These are phyloP conservation scores for Pemphredon lugubris DNA, from an alignment of 2,888 invertebrate species.

Conservation along the genomic window DNA sequence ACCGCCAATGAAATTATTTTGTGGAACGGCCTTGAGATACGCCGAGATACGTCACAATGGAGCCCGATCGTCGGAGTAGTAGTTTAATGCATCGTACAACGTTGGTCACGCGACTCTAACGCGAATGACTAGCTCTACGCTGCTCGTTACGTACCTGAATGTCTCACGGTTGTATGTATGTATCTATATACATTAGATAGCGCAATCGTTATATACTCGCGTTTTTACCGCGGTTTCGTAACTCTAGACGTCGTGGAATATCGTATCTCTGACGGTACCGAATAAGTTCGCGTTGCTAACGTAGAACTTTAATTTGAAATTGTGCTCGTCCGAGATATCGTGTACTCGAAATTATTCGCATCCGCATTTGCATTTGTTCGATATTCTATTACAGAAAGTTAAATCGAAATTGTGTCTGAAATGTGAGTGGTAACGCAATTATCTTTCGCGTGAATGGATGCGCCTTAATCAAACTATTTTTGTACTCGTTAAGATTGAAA, in stretches of 20 bases:
- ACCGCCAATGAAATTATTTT: no score
- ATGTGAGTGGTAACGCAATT: no score
- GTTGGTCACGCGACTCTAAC: conserved; percentile 14
- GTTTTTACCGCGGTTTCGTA: conserved; percentile 39
- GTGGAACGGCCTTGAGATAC: not conserved
- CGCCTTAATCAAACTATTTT: no score
- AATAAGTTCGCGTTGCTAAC: not conserved
- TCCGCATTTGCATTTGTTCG: no score
- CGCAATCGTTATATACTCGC: conserved; percentile 9
- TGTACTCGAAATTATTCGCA: no score
- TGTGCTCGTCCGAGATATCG: no score
- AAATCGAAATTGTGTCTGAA: no score
- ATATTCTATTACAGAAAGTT: no score
- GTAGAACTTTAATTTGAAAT: not conserved
- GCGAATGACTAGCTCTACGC: conserved; percentile 21
- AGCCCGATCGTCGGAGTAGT: conserved; percentile 10
- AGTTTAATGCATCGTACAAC: not conserved
- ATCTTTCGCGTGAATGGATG: no score
- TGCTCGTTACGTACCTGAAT: conserved; percentile 12
- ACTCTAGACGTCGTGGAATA: conserved; percentile 10
- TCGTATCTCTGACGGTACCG: not conserved
- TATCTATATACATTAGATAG: not conserved
- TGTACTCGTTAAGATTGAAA: no score
- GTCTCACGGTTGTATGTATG: conserved; percentile 6
- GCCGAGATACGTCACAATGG: conserved; percentile 7